A percentile compares a stretch with the other conserved stretches of the same genome.
phyloP scores from a whole-genome alignment of 2,888 invertebrate species.

The Nematopogon swammerdamellus region DNA sequence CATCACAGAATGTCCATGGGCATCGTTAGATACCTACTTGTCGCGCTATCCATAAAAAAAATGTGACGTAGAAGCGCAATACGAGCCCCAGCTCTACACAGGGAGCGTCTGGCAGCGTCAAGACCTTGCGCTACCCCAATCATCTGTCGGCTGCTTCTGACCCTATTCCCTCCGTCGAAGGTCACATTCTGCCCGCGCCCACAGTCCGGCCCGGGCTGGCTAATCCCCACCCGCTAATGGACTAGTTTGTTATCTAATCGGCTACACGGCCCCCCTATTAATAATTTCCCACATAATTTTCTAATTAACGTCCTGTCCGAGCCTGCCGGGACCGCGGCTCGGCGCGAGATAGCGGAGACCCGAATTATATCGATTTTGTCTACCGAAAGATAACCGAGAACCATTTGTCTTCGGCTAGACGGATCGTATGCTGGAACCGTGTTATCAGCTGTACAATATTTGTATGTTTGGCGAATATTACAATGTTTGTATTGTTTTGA shows the following conservation, averaged over 20 bases:
- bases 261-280: conserved; percentile 47
- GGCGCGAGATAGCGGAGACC: background rate
- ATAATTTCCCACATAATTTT: conserved; percentile 53
- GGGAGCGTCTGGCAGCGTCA: conserved; percentile 17
- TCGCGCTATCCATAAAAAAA: too few species aligned
- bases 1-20: too few species aligned
- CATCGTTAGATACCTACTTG: too few species aligned
- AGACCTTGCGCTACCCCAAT: conserved; percentile 11
- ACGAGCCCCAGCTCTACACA: too few species aligned
- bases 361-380: background rate
- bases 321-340: background rate
- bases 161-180: conserved; percentile 3
- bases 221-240: conserved; percentile 44
- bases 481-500: too few species aligned
- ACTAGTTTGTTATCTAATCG: conserved; percentile 56
- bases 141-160: background rate
- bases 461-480: too few species aligned
- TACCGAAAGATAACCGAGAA: too few species aligned
- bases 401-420: too few species aligned
- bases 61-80: too few species aligned
- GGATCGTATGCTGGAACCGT: too few species aligned
- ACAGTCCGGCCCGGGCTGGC: conserved; percentile 27
- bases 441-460: too few species aligned
- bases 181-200: conserved; percentile 16
- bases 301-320: conserved; percentile 47